phyloP scores from a whole-genome alignment of 2,113 vertebrate species.

The Heterotilapia buettikoferi region DNA sequence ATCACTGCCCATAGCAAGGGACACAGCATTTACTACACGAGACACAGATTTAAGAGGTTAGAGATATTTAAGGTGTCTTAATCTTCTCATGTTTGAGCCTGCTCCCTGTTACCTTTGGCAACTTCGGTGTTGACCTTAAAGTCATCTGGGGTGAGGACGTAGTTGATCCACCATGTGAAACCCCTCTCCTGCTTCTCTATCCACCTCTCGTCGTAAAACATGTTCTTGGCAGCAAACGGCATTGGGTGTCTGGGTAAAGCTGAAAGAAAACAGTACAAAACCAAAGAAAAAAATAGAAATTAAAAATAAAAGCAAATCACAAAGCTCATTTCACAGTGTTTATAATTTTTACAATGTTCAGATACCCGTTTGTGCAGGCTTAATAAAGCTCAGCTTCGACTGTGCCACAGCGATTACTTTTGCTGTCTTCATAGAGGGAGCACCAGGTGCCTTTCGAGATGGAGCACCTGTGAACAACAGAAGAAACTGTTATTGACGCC shows the following conservation, averaged over 20 bases:
- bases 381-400: slow-evolving; percentile 82
- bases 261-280: slow-evolving; percentile 15
- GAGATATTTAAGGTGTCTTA: neutral
- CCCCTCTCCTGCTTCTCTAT: slow-evolving; percentile 91
- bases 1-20: slow-evolving; percentile 75
- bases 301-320: neutral
- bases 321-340: neutral
- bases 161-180: slow-evolving; percentile 96
- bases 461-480: slow-evolving; percentile 15
- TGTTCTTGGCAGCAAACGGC: slow-evolving; percentile 93
- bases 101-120: slow-evolving; percentile 74
- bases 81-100: neutral
- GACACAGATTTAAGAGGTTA: neutral
- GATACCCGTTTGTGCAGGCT: slow-evolving; percentile 80
- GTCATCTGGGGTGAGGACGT: slow-evolving; percentile 91
- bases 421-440: slow-evolving; percentile 20
- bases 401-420: slow-evolving; percentile 78
- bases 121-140: slow-evolving; percentile 82
- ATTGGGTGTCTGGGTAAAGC: slow-evolving; percentile 89
- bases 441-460: slow-evolving; percentile 24
- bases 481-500: neutral
- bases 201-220: slow-evolving; percentile 98
- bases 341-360: neutral
- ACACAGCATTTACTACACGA: slow-evolving; percentile 78
- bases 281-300: neutral